Evolutionary conservation across 2,113 vertebrate genomes (phyloP).

Genomic region (human): DNA sequence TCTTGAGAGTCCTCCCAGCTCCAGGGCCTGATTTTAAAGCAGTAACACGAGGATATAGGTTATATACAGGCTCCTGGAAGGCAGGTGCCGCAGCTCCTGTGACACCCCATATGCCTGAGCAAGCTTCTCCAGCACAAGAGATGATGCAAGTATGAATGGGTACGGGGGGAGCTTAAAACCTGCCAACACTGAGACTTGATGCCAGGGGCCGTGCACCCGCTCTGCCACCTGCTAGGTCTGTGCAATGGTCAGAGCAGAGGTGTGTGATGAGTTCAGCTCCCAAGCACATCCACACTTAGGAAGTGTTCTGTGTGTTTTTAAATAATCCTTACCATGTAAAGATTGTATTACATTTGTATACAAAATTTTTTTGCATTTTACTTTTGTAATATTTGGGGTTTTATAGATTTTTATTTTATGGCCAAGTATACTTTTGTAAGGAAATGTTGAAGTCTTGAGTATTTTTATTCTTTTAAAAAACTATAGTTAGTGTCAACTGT

Average conservation of each 20-base stretch:
- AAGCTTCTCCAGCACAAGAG: background rate
- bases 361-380: slow-evolving; percentile 77
- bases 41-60: background rate
- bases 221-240: background rate
- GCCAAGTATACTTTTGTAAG: slow-evolving; percentile 83
- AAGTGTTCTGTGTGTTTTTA: slow-evolving; percentile 62
- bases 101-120: background rate
- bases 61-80: background rate
- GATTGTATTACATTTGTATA: slow-evolving; percentile 75
- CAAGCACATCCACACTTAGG: background rate
- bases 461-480: slow-evolving; percentile 81
- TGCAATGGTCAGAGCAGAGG: background rate
- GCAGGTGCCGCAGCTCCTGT: background rate
- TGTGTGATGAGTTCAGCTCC: background rate
- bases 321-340: slow-evolving; percentile 69
- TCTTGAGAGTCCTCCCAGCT: background rate
- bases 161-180: background rate
- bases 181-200: background rate
- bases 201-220: background rate
- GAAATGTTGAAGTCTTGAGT: slow-evolving; percentile 66
- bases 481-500: slow-evolving; percentile 70
- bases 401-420: slow-evolving; percentile 83
- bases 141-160: background rate
- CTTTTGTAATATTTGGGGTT: slow-evolving; percentile 76
- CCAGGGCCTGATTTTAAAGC: slow-evolving; percentile 8